These are phyloP conservation scores for Drosophila mimetica DNA, from an alignment of 2,888 invertebrate genomes.

Conservation along the genomic window DNA sequence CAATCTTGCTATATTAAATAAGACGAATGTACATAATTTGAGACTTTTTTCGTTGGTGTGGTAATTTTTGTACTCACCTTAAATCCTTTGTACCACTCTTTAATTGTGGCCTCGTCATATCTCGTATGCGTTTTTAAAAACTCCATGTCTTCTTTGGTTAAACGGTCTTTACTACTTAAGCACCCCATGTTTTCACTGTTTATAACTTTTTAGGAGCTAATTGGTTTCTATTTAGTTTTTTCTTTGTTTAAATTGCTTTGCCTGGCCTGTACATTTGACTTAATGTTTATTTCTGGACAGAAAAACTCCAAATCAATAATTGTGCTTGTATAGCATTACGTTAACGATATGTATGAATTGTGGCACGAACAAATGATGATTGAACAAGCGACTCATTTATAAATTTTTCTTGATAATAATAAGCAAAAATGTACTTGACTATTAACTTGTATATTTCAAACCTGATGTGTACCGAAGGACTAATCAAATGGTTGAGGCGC, in stretches of 20 bases:
- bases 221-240: constrained; percentile 28
- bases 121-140: constrained; percentile 99
- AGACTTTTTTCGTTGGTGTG: constrained; percentile 7
- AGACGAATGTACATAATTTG: constrained; percentile 28
- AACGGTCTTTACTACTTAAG: constrained; percentile 97
- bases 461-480: constrained; percentile 71
- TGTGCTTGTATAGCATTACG: constrained; percentile 54
- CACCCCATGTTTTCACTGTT: constrained; percentile 90
- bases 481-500: constrained; percentile 59
- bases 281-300: constrained; percentile 39
- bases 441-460: constrained; percentile 63
- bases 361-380: constrained; percentile 45
- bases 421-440: constrained; percentile 57
- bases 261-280: constrained; percentile 40
- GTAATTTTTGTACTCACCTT: constrained; percentile 88
- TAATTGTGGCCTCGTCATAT: constrained; percentile 99
- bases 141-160: constrained; percentile 99
- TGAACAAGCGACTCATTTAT: constrained; percentile 36
- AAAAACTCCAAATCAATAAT: constrained; percentile 53
- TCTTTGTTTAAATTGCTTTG: constrained; percentile 42
- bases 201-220: constrained; percentile 29
- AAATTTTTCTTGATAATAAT: constrained; percentile 41
- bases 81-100: constrained; percentile 99
- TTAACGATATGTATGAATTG: constrained; percentile 65
- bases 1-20: constrained; percentile 94